Evolutionary conservation across 37 sponge, comb jelly and placozoan genomes (phyloP).

Genomic region (Halichondria panicea): DNA sequence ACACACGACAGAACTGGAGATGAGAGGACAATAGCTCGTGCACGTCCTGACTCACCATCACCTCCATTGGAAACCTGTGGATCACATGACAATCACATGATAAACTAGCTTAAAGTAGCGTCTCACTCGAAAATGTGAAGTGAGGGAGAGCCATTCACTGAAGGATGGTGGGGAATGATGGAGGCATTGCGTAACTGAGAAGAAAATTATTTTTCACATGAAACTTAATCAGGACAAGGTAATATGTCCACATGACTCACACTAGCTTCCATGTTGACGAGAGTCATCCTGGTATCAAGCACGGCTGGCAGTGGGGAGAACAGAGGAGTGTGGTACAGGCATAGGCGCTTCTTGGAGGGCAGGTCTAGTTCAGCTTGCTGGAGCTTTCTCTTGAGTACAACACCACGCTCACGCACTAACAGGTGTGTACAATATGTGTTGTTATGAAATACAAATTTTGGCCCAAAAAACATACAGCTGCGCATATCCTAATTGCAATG

Average conservation of each 20-base stretch:
- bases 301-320: constrained; percentile 26
- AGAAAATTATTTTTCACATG: background rate
- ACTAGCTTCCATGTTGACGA: constrained; percentile 26
- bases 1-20: constrained; percentile 24
- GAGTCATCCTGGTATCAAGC: background rate
- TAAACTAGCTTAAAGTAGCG: background rate
- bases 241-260: background rate
- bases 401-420: constrained; percentile 17
- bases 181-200: background rate
- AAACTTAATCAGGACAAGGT: background rate
- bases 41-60: background rate
- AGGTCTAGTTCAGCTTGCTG: constrained; percentile 1
- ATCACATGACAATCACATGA: background rate
- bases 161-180: constrained; percentile 12
- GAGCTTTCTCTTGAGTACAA: constrained; percentile 58
- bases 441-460: background rate
- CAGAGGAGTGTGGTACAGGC: background rate
- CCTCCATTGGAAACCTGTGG: constrained; percentile 11
- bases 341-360: constrained; percentile 36
- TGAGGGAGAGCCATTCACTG: constrained; percentile 19
- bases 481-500: no score
- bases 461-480: no score
- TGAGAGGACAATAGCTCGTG: constrained; percentile 31
- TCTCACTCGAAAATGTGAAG: constrained; percentile 20
- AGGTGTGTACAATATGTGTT: background rate